Evolutionary conservation across 2,113 vertebrate genomes (phyloP), one percentile per base, ranked within the genome.

Genomic region (Ptilonorhynchus violaceus): DNA sequence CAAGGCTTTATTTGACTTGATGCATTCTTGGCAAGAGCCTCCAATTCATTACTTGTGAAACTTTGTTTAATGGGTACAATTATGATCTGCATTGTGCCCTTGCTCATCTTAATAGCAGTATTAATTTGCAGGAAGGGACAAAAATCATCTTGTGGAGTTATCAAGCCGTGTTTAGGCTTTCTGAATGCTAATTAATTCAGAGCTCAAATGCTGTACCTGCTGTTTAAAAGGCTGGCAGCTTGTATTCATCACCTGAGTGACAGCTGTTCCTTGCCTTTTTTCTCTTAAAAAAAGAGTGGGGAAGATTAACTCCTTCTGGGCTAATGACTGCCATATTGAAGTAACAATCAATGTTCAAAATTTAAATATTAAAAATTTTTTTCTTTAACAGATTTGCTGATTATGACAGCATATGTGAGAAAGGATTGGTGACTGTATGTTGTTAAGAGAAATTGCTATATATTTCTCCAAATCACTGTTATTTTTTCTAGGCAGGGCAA

Each of bases 221-320:
- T 97, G 93, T 94, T 97, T 98, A 96, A 97, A 97, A 97, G 96
- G 88, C 96, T 98, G 97, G 96, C 96, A 98, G 97, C 92, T 97
- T 98, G 95, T 96, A 97, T 98, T 98, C 97, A 97, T 98, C 98
- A 97, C 96, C 97, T 97, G 98, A 98, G 50, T 98, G 98, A 97
- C 98, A 98, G 97, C 97, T 98, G 96, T 96, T 98, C 96, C 94
- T 88, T 96, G 96, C 93, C 88, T 97, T 88, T 97, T 98, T 96
- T 91, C 75, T 93, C 93, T 80, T 94, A 42, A 25, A 92, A 96
- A 95, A 94, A 87, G 96, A 94, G 74, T n/a, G 79, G 88, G 88
- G 60, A 96, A 93, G 93, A 82, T 97, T 98, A 97, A 97, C 92
- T 96, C 96, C 88, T 96, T 96, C 94, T 77, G 37, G 96, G 80